phyloP scores from a whole-genome alignment of 2,888 invertebrate species.

The Phyllotreta cruciferae region DNA sequence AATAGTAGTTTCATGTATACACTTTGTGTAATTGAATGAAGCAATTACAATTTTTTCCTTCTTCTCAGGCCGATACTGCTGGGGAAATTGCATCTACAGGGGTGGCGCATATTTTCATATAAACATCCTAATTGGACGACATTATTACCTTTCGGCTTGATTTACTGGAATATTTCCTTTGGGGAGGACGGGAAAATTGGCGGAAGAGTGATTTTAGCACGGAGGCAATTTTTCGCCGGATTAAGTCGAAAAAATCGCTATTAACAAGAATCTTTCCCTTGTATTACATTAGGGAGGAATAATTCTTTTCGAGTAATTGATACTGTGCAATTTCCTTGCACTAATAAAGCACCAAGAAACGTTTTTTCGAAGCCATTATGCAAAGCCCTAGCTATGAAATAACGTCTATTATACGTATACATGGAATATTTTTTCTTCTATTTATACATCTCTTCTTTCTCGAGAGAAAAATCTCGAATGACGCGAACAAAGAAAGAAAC shows the following conservation, averaged over 20 bases:
- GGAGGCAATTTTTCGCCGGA: conserved; percentile 20
- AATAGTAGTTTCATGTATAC: background rate
- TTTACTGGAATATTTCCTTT: conserved; percentile 29
- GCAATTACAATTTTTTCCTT: background rate
- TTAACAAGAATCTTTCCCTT: conserved; percentile 2
- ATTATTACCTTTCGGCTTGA: conserved; percentile 39
- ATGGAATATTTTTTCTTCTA: too few relatives aligned
- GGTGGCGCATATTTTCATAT: conserved; percentile 33
- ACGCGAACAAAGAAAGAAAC: too few relatives aligned
- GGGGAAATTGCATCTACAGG: conserved; percentile 33
- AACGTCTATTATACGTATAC: too few relatives aligned
- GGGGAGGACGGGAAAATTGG: conserved; percentile 16
- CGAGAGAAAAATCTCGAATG: too few relatives aligned
- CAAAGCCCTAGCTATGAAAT: too few relatives aligned
- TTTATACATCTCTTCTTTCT: too few relatives aligned
- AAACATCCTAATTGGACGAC: conserved; percentile 41
- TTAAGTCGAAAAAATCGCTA: conserved; percentile 15
- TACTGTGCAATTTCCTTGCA: background rate
- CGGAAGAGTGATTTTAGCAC: conserved; percentile 18
- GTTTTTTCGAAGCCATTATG: too few relatives aligned
- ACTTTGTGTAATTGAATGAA: background rate
- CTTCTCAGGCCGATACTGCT: conserved; percentile 7
- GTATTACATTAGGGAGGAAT: background rate
- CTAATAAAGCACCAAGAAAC: background rate
- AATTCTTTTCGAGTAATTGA: conserved; percentile 1